Evolutionary conservation across 2,797 vertebrate genomes (phyloP), one percentile per base, ranked within the genome.

Genomic region (Lagocephalus sceleratus): DNA sequence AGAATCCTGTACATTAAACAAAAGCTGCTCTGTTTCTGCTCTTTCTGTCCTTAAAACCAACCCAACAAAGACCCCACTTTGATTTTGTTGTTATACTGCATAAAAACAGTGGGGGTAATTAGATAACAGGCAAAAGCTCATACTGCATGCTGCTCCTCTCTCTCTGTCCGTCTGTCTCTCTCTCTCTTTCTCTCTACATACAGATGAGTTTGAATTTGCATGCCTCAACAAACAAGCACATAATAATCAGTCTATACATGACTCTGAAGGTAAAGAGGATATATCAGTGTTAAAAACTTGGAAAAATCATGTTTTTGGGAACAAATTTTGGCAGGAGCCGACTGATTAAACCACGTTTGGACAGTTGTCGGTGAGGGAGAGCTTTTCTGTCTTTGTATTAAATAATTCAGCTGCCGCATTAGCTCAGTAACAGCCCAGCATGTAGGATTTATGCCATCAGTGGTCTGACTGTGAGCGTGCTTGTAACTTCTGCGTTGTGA

Each of bases 321-420:
- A 25, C 0, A 7, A 1, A 1, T 51, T 14, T 53, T 51, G 1
- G 20, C 5, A 54, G 59, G 20, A 49, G 15, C n/a, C 19, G 1
- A 42, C n/a, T 76, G 57, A 51, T 60, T 62, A 56, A 73, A 56
- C 17, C 17, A 20, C 64, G 45, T 66, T 54, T 47, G 47, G 53
- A 49, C 47, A 57, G 51, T 48, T 75, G 67, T 76, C 43, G 29
- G 64, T 60, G 46, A 46, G 56, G 20, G 16, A 68, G 38, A 19
- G 41, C 73, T 61, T 70, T 54, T 51, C 60, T 69, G 58, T 73
- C 51, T 68, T 66, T 59, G 53, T 57, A 48, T 79, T 88, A 54
- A 89, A 88, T 90, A 79, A 87, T 89, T 86, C 64, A 88, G 62
- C 65, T 72, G 66, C 72, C 72, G 79, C 75, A 71, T 87, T 85